These are phyloP conservation scores for Astropecten irregularis DNA, from an alignment of 53 echinoderm and acorn worm genomes.

Conservation along the genomic window DNA sequence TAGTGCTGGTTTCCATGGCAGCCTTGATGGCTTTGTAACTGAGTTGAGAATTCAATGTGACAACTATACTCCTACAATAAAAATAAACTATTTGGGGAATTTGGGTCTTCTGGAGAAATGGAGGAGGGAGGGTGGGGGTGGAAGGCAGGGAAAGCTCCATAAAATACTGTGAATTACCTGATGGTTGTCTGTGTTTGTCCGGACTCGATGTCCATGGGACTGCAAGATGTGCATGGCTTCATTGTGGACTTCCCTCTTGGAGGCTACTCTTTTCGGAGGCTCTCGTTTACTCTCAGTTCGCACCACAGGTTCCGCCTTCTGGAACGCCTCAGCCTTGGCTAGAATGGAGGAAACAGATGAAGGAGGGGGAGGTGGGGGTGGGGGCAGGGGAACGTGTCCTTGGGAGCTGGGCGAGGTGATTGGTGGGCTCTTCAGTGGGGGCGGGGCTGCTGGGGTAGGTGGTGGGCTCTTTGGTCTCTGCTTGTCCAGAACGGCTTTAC, in stretches of 20 bases:
- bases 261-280: background rate
- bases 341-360: slow-evolving; percentile 5
- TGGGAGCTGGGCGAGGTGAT: background rate
- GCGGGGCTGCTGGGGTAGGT: slow-evolving; percentile 43
- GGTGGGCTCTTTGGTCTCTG: background rate
- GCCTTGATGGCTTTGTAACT: no score
- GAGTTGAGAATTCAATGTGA: no score
- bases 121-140: no score
- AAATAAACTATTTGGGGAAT: no score
- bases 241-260: slow-evolving; percentile 26
- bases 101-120: no score
- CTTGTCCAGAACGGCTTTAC: slow-evolving; percentile 20
- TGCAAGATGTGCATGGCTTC: slow-evolving; percentile 44
- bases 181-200: slow-evolving; percentile 13
- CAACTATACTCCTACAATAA: no score
- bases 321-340: slow-evolving; percentile 33
- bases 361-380: slow-evolving; percentile 1
- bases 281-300: slow-evolving; percentile 41
- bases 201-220: slow-evolving; percentile 35
- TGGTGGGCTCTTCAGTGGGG: background rate
- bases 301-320: slow-evolving; percentile 7
- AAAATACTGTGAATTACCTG: background rate
- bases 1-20: no score
- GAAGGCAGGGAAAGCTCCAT: no score
- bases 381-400: background rate